Evolutionary conservation across 2,888 invertebrate species (phyloP).

Genomic region (Dryadula phaetusa): DNA sequence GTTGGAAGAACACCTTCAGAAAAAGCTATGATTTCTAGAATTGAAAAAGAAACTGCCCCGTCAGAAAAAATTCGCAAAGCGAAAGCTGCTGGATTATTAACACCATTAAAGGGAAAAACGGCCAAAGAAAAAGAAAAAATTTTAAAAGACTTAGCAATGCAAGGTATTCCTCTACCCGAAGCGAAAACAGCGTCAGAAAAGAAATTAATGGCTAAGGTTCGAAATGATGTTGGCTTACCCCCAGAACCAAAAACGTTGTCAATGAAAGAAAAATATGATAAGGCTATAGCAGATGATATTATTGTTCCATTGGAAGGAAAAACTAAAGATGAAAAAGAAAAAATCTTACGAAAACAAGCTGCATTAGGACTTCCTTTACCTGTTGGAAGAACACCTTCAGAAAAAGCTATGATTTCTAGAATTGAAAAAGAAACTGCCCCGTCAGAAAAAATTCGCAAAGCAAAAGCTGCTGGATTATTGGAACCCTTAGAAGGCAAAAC

Average conservation of each 20-base stretch:
- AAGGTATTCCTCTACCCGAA: slow-evolving; percentile 45
- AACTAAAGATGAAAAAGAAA: slow-evolving; percentile 49
- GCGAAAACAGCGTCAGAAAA: slow-evolving; percentile 49
- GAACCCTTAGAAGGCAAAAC: slow-evolving; percentile 51
- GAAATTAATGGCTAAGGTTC: slow-evolving; percentile 48
- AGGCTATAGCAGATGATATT: slow-evolving; percentile 48
- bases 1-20: slow-evolving; percentile 53
- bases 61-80: slow-evolving; percentile 46
- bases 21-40: slow-evolving; percentile 50
- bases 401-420: slow-evolving; percentile 51
- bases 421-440: slow-evolving; percentile 49
- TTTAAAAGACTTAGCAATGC: slow-evolving; percentile 37
- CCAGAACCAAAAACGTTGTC: slow-evolving; percentile 47
- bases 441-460: slow-evolving; percentile 48
- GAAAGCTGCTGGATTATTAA: slow-evolving; percentile 47
- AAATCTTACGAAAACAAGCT: slow-evolving; percentile 48
- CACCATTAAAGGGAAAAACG: slow-evolving; percentile 41
- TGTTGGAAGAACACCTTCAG: slow-evolving; percentile 52
- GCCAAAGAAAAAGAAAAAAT: slow-evolving; percentile 45
- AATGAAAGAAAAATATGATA: slow-evolving; percentile 42
- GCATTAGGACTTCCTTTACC: slow-evolving; percentile 51
- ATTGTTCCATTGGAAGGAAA: slow-evolving; percentile 54
- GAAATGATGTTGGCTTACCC: slow-evolving; percentile 38
- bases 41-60: slow-evolving; percentile 48
- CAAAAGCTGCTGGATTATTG: slow-evolving; percentile 49